Base-by-base conservation (phyloP, 2,888 invertebrate genomes). In the Drosophila kuntzei region DNA sequence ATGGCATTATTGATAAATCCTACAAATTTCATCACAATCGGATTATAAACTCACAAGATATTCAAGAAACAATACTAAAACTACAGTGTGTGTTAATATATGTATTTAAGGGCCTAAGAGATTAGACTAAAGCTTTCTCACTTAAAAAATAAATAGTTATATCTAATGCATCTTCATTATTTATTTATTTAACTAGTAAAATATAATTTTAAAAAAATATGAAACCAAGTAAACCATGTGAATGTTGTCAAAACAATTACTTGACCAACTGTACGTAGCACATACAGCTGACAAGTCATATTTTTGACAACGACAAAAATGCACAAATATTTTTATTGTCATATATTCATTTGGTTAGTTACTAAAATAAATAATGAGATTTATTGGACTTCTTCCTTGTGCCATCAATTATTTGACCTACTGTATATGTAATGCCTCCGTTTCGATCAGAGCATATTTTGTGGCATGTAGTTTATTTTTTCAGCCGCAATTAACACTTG, bases 401-500 rank as follows among this genome's bases (percentile, higher is more conserved):
- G n/a, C 34, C n/a, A 6, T 34, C 6, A n/a, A 6, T 34, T 34
- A 34, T 22, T 14, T 32, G n/a, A 25, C 44, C 14, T 9, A 44
- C 34, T 51, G 12, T 29, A n/a, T 41, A 14, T 20, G 49, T 27
- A n/a, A 27, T 37, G 41, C 18, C 18, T 18, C 12, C 22, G 22
- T 32, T 43, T 43, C 51, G 39, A 46, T 22, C 25, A 12, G 22
- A 16, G 16, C 46, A 57, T 37, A 57, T 37, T 32, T 54, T 47
- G 29, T 8, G 20, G 3, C 11, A 34, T 46, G 12, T 37, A 14
- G 36, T 53, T 49, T 76, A 34, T 72, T 57, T 62, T 67, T 36
- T 53, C 58, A 43, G 49, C 46, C 50, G 41, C 25, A 71, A 70
- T 71, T 62, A 76, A 62, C 71, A 76, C 72, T 71, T 47, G 51